Conservation (phyloP, 1,140 invertebrate species). For the Drosophila albomicans region DNA sequence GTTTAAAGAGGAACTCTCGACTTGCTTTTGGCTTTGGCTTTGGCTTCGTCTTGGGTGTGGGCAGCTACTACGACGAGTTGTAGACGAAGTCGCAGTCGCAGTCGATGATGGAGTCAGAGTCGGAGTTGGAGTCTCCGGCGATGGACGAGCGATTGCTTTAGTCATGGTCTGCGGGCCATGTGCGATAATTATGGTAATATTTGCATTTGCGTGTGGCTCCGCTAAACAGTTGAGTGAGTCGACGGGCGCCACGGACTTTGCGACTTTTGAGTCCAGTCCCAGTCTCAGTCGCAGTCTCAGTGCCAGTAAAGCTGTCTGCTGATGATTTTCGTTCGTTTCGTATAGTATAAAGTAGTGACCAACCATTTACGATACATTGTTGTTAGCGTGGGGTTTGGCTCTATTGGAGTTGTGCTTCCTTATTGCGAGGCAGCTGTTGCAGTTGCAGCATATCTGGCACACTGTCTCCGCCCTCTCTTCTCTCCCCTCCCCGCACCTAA, state of each 20-base stretch:
- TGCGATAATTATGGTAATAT: constrained; percentile 83
- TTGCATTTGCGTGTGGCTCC: constrained; percentile 82
- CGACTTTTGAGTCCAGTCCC: background rate
- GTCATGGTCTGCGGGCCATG: constrained; percentile 77
- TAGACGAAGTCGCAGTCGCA: background rate
- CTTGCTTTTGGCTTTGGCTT: background rate
- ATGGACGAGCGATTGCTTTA: constrained; percentile 80
- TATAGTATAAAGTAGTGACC: background rate
- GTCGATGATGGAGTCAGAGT: background rate
- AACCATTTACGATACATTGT: background rate
- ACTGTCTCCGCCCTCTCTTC: constrained; percentile 10
- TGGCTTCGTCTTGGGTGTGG: background rate
- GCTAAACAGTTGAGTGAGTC: constrained; percentile 80
- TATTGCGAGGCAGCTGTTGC: background rate
- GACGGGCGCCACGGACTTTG: constrained; percentile 61
- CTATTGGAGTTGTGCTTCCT: constrained; percentile 20
- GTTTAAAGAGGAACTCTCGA: constrained; percentile 2
- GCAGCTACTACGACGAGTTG: background rate
- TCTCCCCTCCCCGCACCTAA: background rate
- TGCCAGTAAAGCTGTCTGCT: constrained; percentile 3
- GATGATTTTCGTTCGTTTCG: background rate
- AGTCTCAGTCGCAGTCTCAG: background rate
- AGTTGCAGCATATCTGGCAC: constrained; percentile 32
- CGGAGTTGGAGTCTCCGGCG: constrained; percentile 24
- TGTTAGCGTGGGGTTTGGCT: background rate